Evolutionary conservation across 2,888 invertebrate species (phyloP).

Genomic region (Blastobasis lacticolella): DNA sequence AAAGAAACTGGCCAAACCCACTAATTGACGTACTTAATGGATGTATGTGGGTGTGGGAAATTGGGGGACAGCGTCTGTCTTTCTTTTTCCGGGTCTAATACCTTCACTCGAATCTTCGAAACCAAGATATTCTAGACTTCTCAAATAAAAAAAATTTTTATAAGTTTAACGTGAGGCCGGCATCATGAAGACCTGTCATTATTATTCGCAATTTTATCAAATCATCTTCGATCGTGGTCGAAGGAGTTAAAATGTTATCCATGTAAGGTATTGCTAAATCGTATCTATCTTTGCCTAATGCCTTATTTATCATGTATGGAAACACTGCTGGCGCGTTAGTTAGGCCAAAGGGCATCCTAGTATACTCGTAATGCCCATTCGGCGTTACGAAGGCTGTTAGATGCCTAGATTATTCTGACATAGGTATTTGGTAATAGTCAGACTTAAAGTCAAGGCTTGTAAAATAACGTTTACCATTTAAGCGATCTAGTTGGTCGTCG

Average conservation of each 20-base stretch:
- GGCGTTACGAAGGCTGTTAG: slow-evolving; percentile 12
- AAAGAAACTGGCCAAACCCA: too few species aligned
- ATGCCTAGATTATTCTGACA: slow-evolving; percentile 16
- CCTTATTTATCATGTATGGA: slow-evolving; percentile 6
- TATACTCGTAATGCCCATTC: slow-evolving; percentile 12
- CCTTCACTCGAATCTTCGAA: too few species aligned
- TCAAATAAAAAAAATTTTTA: too few species aligned
- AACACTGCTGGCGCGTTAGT: slow-evolving; percentile 12
- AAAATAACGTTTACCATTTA: slow-evolving; percentile 9
- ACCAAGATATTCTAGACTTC: too few species aligned
- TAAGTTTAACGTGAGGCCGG: too few species aligned
- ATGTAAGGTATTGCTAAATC: slow-evolving; percentile 10
- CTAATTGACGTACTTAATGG: too few species aligned
- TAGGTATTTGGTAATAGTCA: slow-evolving; percentile 17
- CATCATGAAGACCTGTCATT: neutral
- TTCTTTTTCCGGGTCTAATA: too few species aligned
- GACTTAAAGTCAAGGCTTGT: slow-evolving; percentile 9
- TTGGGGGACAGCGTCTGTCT: too few species aligned
- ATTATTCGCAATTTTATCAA: slow-evolving; percentile 4
- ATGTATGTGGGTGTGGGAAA: too few species aligned
- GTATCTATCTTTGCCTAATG: slow-evolving; percentile 4
- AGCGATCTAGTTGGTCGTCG: slow-evolving; percentile 13
- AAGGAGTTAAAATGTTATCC: slow-evolving; percentile 13
- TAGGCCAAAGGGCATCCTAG: slow-evolving; percentile 13
- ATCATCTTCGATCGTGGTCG: slow-evolving; percentile 4